A percentile compares a stretch with the other conserved stretches of the same genome.
Evolutionary conservation across 2,797 vertebrate genomes (phyloP).

Genomic region (Tinamus major): DNA sequence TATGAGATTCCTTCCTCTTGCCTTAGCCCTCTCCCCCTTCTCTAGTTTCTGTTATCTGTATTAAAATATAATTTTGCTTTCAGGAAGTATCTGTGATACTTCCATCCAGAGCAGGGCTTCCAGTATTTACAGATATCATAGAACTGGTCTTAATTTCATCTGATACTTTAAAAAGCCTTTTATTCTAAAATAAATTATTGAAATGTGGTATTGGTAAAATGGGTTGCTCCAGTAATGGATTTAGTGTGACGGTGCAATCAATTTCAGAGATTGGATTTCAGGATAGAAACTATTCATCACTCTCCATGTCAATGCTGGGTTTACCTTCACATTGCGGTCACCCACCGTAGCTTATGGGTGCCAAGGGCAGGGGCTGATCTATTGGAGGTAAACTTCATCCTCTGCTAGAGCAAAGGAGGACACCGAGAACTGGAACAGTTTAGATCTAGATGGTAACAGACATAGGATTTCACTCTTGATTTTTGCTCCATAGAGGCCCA

Average conservation of each 20-base stretch:
- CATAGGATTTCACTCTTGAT: neutral
- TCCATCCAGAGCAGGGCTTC: constrained; percentile 54
- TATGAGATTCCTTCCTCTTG: constrained; percentile 16
- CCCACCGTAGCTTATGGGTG: neutral
- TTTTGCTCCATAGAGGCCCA: neutral
- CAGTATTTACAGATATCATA: constrained; percentile 75
- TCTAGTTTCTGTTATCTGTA: constrained; percentile 38
- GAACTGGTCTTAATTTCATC: constrained; percentile 68
- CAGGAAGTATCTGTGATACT: constrained; percentile 61
- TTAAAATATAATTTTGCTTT: constrained; percentile 67
- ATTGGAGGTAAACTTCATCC: neutral
- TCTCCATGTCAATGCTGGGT: constrained; percentile 50
- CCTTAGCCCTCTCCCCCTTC: neutral
- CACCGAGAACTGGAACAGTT: neutral
- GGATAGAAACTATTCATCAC: constrained; percentile 70
- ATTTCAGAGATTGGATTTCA: constrained; percentile 76
- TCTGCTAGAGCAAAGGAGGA: neutral
- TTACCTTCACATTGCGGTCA: constrained; percentile 62
- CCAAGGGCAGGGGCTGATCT: constrained; percentile 32
- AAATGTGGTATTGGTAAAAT: constrained; percentile 62
- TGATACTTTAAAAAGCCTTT: constrained; percentile 76
- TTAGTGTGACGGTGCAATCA: constrained; percentile 71
- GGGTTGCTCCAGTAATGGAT: constrained; percentile 70
- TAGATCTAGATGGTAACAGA: neutral
- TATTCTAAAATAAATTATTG: constrained; percentile 77